Conservation (phyloP, 2,113 vertebrate genomes). For the Proteles cristata region DNA sequence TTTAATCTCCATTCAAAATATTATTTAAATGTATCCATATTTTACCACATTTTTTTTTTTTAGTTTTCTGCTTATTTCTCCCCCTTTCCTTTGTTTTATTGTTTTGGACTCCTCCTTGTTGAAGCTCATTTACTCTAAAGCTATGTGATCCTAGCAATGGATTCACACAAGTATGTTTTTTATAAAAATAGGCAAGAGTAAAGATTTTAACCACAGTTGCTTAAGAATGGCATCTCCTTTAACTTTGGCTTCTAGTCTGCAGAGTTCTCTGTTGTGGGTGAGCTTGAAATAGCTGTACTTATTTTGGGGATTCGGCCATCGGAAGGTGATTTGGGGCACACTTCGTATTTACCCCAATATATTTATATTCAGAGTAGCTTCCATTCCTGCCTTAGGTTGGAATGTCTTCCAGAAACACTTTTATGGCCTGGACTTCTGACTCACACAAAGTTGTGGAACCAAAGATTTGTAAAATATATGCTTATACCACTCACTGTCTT, state of each 20-base stretch:
- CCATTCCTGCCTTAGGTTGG: neutral
- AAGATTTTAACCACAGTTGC: neutral
- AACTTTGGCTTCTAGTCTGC: neutral
- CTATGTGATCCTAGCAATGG: neutral
- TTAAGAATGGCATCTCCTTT: neutral
- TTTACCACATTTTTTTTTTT: neutral
- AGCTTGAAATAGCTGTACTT: neutral
- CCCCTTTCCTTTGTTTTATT: neutral
- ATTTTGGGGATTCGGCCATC: neutral
- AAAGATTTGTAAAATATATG: neutral
- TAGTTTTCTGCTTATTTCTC: neutral
- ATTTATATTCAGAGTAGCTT: neutral
- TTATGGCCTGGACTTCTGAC: neutral
- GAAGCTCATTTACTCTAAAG: neutral
- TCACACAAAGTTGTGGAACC: neutral
- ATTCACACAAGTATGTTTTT: neutral
- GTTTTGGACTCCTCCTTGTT: neutral
- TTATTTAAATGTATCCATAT: neutral
- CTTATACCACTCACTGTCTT: neutral
- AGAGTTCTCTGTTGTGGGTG: neutral
- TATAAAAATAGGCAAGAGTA: neutral
- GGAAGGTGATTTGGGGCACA: neutral
- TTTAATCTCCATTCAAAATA: neutral
- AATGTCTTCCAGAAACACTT: neutral
- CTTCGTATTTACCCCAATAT: neutral